Conservation (phyloP, 1,140 invertebrate species). For the Drosophila teissieri region DNA sequence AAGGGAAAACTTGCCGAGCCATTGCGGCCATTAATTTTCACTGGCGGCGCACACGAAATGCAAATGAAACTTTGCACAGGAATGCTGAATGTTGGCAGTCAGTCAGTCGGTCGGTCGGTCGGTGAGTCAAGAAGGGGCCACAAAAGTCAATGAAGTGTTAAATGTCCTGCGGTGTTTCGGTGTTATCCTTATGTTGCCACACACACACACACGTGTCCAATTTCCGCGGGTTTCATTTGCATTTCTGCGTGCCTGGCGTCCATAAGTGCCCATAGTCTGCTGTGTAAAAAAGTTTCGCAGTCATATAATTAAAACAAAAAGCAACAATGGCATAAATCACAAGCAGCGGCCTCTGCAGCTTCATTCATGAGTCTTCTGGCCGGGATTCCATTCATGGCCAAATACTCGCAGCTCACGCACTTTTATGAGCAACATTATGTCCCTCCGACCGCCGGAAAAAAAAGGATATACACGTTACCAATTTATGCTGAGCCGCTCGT, state of each 20-base stretch:
- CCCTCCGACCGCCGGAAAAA: not conserved
- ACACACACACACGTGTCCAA: constrained; percentile 30
- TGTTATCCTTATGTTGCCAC: constrained; percentile 18
- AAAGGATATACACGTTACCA: constrained; percentile 45
- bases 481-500: constrained; percentile 57
- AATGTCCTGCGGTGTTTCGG: constrained; percentile 68
- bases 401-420: constrained; percentile 67
- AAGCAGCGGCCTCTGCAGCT: constrained; percentile 10
- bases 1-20: constrained; percentile 41
- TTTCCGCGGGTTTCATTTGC: constrained; percentile 64
- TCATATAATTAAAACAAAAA: constrained; percentile 74
- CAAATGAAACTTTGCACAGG: constrained; percentile 53
- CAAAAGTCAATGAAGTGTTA: constrained; percentile 80
- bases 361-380: constrained; percentile 39
- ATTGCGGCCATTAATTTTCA: constrained; percentile 57
- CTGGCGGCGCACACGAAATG: constrained; percentile 48
- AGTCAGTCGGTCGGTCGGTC: constrained; percentile 9
- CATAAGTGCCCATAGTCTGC: constrained; percentile 43
- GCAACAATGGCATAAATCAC: constrained; percentile 77
- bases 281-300: constrained; percentile 31
- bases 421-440: constrained; percentile 53
- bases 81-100: constrained; percentile 35
- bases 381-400: constrained; percentile 69
- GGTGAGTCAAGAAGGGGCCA: constrained; percentile 16
- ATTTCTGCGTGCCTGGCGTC: constrained; percentile 64